Conservation (phyloP, 2,888 invertebrate species). For the Eubasilissa splendida region DNA sequence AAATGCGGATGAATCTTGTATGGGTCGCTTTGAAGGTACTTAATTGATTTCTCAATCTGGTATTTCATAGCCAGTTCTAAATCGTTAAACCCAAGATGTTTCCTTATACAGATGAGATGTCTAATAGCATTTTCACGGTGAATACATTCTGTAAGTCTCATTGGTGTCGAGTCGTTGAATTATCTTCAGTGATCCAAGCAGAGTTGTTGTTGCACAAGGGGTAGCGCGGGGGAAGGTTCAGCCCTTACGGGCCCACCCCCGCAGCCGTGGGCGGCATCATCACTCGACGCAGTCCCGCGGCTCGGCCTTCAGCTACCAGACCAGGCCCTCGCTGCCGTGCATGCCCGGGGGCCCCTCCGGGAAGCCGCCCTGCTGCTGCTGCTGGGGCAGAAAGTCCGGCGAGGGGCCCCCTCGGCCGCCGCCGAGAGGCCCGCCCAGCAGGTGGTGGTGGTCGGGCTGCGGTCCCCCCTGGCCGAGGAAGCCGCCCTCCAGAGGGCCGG, state of each 20-base stretch:
- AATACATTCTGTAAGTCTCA: too few species aligned
- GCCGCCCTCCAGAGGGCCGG: slow-evolving; percentile 66
- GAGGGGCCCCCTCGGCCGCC: slow-evolving; percentile 69
- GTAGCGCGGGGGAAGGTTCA: slow-evolving; percentile 31
- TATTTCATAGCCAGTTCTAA: too few species aligned
- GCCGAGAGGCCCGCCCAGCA: slow-evolving; percentile 60
- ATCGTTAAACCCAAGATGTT: too few species aligned
- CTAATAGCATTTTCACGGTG: too few species aligned
- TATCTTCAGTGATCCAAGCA: slow-evolving; percentile 23
- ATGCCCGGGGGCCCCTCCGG: slow-evolving; percentile 68
- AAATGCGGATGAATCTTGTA: too few species aligned
- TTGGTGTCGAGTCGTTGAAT: too few species aligned
- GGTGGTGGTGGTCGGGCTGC: slow-evolving; percentile 73
- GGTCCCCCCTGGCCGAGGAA: slow-evolving; percentile 63
- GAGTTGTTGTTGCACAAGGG: slow-evolving; percentile 25
- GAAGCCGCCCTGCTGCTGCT: slow-evolving; percentile 60
- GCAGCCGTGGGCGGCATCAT: slow-evolving; percentile 62
- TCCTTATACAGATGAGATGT: too few species aligned
- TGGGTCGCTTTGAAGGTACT: too few species aligned
- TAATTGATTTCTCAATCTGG: too few species aligned
- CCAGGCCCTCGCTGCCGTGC: slow-evolving; percentile 71
- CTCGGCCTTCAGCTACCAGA: slow-evolving; percentile 75
- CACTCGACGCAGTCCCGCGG: slow-evolving; percentile 74
- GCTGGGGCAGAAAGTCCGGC: slow-evolving; percentile 77
- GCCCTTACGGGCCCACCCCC: slow-evolving; percentile 23